Base-by-base conservation (phyloP, 2,797 vertebrate genomes). In the Botia kubotai region DNA sequence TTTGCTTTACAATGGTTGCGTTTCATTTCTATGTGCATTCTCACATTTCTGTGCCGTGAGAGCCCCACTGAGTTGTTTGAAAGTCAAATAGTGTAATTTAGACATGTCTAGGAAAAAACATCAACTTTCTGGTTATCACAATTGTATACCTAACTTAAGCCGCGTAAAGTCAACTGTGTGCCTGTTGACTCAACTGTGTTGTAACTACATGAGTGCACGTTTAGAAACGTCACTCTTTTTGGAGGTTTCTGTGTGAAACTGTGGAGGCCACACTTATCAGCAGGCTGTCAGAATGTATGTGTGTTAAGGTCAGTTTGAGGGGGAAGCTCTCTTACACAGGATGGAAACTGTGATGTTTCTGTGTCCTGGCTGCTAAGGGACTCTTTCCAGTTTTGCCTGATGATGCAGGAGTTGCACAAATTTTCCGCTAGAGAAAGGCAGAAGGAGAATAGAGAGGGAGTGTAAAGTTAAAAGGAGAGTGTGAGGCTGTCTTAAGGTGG, bases 321-420 rank as follows among this genome's bases (percentile, higher is more conserved):
- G 62, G 33, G 74, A 75, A 81, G 67, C 58, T 77, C 70, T 72
- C 52, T 74, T 75, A 74, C 52, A 63, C 36, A 53, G 74, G 75
- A 43, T 86, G 85, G 82, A 87, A 87, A 88, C 57, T 72, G 57
- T 84, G 76, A 83, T 84, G 72, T 82, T 88, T 75, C 80, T 84
- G 83, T 82, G 75, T 77, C 39, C 69, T 36, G 16, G 57, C 52
- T 75, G 48, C 80, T 82, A 19, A 55, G 73, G 70, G 69, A 77
- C 52, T 84, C 70, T 79, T 83, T 80, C 78, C 70, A 84, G 77
- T 82, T 77, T 81, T 57, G 58, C 72, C 66, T 73, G 74, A 77
- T 84, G 77, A 78, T 81, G 67, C 80, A 78, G 72, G 75, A 82
- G 73, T 86, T 86, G 83, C 75, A 77, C 75, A 75, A 69, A 60